A percentile compares a stretch with the other conserved stretches of the same genome.
These are phyloP conservation scores for Poecilia latipinna DNA, from an alignment of 2,113 vertebrate species.

Conservation along the genomic window DNA sequence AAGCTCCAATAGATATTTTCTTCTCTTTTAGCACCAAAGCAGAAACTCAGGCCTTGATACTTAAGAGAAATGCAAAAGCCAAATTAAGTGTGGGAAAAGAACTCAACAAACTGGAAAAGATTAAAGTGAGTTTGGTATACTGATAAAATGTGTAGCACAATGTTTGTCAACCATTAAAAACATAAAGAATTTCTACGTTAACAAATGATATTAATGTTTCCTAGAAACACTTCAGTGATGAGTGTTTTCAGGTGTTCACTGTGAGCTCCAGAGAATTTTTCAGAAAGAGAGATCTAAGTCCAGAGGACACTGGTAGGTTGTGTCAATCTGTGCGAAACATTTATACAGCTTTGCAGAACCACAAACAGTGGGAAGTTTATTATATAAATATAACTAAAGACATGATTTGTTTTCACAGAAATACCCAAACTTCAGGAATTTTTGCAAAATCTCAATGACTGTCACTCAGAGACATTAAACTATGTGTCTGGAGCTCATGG, in stretches of 20 bases:
- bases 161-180: neutral
- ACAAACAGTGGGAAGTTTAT: neutral
- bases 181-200: neutral
- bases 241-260: too few species aligned
- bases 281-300: too few species aligned
- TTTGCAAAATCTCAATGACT: constrained; percentile 23
- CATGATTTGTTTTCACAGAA: constrained; percentile 24
- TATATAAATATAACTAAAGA: too few species aligned
- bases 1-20: neutral
- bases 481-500: constrained; percentile 48
- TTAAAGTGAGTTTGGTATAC: constrained; percentile 19
- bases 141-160: neutral
- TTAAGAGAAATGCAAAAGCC: constrained; percentile 5
- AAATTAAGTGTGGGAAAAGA: neutral
- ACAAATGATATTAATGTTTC: too few species aligned
- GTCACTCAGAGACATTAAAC: constrained; percentile 29
- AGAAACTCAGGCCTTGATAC: neutral
- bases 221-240: too few species aligned
- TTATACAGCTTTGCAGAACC: neutral
- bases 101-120: neutral
- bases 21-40: neutral
- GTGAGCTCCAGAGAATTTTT: too few species aligned
- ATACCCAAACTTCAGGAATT: constrained; percentile 34
- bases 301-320: constrained; percentile 32
- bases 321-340: neutral